Evolutionary conservation across 2,888 invertebrate genomes (phyloP).

Genomic region (Thera obeliscata): DNA sequence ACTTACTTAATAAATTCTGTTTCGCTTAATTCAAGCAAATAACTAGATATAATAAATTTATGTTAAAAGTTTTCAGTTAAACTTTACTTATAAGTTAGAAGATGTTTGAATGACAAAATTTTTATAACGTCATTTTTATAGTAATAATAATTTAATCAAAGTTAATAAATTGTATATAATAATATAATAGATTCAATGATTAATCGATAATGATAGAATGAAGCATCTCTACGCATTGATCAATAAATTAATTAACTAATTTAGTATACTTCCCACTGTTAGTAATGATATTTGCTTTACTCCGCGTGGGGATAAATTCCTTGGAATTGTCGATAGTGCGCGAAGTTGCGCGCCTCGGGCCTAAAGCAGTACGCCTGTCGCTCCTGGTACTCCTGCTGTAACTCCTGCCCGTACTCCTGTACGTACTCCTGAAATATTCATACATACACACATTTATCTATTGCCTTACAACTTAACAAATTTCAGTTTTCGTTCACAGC

Average conservation of each 20-base stretch:
- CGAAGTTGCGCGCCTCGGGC: constrained; percentile 68
- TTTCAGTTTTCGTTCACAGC: no score
- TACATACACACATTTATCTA: constrained; percentile 1
- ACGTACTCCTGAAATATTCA: constrained; percentile 13
- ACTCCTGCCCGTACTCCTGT: constrained; percentile 25
- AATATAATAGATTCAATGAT: constrained; percentile 85
- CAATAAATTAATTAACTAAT: constrained; percentile 87
- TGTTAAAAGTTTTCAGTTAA: constrained; percentile 83
- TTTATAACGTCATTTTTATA: constrained; percentile 84
- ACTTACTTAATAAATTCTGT: constrained; percentile 85
- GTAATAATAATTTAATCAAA: constrained; percentile 85
- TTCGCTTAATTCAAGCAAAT: constrained; percentile 85
- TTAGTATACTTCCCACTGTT: constrained; percentile 85
- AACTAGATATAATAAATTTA: constrained; percentile 84
- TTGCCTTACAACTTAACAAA: background rate
- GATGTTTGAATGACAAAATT: constrained; percentile 84
- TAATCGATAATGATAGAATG: constrained; percentile 85
- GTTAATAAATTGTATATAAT: constrained; percentile 85
- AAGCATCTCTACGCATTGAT: constrained; percentile 85
- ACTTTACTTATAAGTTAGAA: constrained; percentile 83
- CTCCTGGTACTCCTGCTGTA: constrained; percentile 35
- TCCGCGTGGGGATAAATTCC: constrained; percentile 78
- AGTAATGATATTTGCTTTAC: constrained; percentile 81
- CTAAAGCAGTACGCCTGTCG: constrained; percentile 35
- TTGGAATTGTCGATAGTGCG: constrained; percentile 78